phyloP scores from a whole-genome alignment of 2,797 vertebrate species.

The Peromyscus nudipes region DNA sequence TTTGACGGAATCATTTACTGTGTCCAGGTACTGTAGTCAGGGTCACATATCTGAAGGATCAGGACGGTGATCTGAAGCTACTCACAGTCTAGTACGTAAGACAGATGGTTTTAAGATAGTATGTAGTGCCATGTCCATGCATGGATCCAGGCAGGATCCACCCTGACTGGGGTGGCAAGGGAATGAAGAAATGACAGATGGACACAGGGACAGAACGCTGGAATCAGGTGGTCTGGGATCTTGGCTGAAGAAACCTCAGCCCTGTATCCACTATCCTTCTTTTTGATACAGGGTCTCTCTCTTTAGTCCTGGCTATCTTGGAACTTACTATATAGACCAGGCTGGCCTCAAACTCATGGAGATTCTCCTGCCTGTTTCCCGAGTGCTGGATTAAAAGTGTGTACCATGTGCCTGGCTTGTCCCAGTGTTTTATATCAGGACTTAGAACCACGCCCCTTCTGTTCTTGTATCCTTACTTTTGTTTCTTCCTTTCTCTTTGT shows the following conservation, averaged over 20 bases:
- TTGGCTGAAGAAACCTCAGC: background rate
- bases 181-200: background rate
- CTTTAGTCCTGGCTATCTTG: background rate
- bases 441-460: background rate
- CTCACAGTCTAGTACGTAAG: background rate
- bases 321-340: background rate
- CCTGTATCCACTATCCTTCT: background rate
- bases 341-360: background rate
- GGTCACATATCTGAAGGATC: background rate
- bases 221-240: background rate
- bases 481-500: background rate
- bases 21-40: background rate
- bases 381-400: background rate
- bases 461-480: too few relatives aligned
- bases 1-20: conserved; percentile 7
- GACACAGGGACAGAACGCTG: background rate
- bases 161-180: background rate
- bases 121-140: background rate
- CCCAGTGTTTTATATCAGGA: background rate
- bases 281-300: background rate
- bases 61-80: background rate
- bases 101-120: background rate
- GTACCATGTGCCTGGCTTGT: background rate
- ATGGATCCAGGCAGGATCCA: background rate
- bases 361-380: background rate